These are phyloP conservation scores for Temnopleurus reevesii DNA, from an alignment of 53 echinoderm and acorn worm species.

Conservation along the genomic window DNA sequence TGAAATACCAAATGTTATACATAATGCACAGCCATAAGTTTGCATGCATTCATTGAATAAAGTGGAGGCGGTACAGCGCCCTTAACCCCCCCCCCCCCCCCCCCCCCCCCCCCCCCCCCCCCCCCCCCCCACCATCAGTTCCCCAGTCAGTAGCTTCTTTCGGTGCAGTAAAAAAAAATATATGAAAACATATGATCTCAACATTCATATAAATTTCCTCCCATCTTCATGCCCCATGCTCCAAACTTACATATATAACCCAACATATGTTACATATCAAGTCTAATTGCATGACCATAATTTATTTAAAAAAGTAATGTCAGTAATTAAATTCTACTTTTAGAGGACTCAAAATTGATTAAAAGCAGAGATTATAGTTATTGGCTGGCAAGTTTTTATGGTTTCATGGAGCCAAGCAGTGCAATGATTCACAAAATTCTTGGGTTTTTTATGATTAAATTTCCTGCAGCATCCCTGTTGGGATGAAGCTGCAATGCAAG, in stretches of 20 bases:
- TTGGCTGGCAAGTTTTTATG: slow-evolving; percentile 19
- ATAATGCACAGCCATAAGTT: no score
- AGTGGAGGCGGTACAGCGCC: no score
- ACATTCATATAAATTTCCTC: no score
- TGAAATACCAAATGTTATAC: no score
- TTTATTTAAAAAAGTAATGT: slow-evolving; percentile 5
- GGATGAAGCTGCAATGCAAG: not conserved
- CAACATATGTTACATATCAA: not conserved
- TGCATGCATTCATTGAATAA: no score
- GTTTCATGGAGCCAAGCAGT: not conserved
- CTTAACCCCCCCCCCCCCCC: no score
- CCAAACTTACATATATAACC: not conserved
- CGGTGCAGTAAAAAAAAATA: no score
- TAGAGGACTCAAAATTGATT: slow-evolving; percentile 11
- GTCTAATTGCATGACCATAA: not conserved
- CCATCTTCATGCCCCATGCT: no score
- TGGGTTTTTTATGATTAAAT: slow-evolving; percentile 38
- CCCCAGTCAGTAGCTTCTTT: no score
- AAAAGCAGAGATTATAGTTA: slow-evolving; percentile 33
- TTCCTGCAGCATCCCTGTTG: not conserved
- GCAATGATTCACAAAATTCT: slow-evolving; percentile 47
- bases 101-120: no score
- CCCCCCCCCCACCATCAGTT: no score
- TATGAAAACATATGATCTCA: no score
- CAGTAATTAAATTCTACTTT: not conserved